These are phyloP conservation scores for Calephelis perditalis DNA, from an alignment of 2,888 invertebrate genomes.

Conservation along the genomic window DNA sequence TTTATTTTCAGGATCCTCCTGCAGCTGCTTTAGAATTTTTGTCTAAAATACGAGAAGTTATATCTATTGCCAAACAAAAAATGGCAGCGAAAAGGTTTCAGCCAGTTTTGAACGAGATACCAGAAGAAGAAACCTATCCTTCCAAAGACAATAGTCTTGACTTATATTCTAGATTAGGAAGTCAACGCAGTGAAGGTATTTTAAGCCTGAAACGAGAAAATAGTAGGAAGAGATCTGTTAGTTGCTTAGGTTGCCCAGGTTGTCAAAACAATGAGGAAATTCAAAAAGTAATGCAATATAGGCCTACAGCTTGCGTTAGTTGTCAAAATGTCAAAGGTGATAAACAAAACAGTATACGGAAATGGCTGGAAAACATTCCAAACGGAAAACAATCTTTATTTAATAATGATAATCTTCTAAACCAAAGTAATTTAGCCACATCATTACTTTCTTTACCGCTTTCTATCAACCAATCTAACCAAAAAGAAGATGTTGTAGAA, in stretches of 20 bases:
- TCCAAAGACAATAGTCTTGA: conserved; percentile 71
- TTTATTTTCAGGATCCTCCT: conserved; percentile 86
- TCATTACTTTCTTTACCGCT: conserved; percentile 57
- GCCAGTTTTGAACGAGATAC: conserved; percentile 87
- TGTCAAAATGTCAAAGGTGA: conserved; percentile 80
- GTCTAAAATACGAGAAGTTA: conserved; percentile 92
- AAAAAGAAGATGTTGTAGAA: conserved; percentile 52
- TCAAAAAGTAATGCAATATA: conserved; percentile 61
- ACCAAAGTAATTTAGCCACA: conserved; percentile 44
- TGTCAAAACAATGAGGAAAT: conserved; percentile 63
- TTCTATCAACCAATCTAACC: conserved; percentile 35
- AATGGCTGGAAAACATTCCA: conserved; percentile 87
- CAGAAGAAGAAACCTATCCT: conserved; percentile 84
- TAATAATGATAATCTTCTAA: conserved; percentile 46
- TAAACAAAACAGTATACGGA: conserved; percentile 85
- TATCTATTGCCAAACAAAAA: conserved; percentile 92
- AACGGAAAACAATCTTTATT: conserved; percentile 47
- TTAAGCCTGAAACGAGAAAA: conserved; percentile 81
- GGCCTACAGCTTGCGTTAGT: conserved; percentile 69
- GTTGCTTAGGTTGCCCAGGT: conserved; percentile 83
- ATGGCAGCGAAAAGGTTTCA: conserved; percentile 89
- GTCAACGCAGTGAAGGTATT: conserved; percentile 73
- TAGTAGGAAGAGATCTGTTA: conserved; percentile 71
- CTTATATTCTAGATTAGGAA: conserved; percentile 63
- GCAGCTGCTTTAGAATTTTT: conserved; percentile 94